Conservation (phyloP, 2,113 vertebrate genomes). For the Cyphomyrus plagiostoma region DNA sequence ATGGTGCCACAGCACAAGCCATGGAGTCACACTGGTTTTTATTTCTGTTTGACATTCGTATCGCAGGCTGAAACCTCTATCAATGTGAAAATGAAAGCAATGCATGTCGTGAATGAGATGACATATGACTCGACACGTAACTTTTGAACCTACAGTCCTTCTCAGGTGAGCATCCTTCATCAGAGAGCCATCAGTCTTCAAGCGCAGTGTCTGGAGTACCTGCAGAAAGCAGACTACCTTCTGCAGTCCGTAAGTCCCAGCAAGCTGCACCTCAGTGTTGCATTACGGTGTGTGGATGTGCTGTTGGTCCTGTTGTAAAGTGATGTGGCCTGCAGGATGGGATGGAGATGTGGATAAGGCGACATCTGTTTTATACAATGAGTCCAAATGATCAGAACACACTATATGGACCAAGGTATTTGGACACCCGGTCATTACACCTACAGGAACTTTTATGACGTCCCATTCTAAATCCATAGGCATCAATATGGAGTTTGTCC, state of each 20-base stretch:
- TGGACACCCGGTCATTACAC: neutral
- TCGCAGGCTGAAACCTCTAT: neutral
- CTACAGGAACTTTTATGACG: neutral
- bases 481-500: neutral
- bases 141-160: constrained; percentile 34
- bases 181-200: constrained; percentile 47
- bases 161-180: constrained; percentile 23
- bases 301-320: neutral
- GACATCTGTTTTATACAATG: neutral
- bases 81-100: neutral
- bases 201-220: constrained; percentile 49
- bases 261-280: neutral
- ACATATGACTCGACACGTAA: constrained; percentile 7
- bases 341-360: neutral
- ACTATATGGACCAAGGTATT: neutral
- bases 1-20: neutral
- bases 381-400: neutral
- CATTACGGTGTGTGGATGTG: neutral
- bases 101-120: neutral
- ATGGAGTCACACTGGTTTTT: neutral
- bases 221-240: constrained; percentile 44
- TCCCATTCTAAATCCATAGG: neutral
- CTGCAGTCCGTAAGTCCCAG: constrained; percentile 50
- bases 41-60: neutral
- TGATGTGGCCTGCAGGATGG: neutral